A percentile compares a stretch with the other conserved stretches of the same genome.
These are phyloP conservation scores for Triplophysa tibetana DNA, from an alignment of 2,113 vertebrate species.

Conservation along the genomic window DNA sequence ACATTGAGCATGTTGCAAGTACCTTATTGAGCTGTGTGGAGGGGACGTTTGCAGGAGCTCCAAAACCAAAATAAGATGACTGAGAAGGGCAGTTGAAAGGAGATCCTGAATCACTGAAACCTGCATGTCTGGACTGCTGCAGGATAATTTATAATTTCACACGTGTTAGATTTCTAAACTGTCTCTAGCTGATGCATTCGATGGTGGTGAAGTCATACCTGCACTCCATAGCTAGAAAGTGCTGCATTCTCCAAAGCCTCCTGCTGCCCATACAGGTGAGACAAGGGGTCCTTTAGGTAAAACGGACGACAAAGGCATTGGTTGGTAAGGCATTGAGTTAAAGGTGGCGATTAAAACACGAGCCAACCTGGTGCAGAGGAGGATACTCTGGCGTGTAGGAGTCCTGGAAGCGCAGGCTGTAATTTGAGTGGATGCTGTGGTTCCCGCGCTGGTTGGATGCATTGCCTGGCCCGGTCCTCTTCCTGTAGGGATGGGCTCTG, in stretches of 20 bases:
- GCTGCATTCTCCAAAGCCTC: conserved; percentile 68
- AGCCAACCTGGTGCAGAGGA: conserved; percentile 65
- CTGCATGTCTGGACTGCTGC: conserved; percentile 54
- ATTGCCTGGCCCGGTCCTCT: conserved; percentile 72
- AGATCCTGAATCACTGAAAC: conserved; percentile 72
- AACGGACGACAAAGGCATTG: not conserved
- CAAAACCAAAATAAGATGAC: conserved; percentile 81
- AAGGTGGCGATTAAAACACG: not conserved
- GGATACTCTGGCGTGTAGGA: conserved; percentile 73
- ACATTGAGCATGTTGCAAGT: not conserved
- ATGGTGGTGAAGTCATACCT: conserved; percentile 65
- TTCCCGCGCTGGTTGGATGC: conserved; percentile 68
- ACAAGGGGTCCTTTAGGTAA: conserved; percentile 74
- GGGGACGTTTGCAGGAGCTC: conserved; percentile 66
- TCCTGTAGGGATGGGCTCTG: conserved; percentile 78
- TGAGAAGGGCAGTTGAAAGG: conserved; percentile 73
- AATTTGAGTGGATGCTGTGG: conserved; percentile 65
- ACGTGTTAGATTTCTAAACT: not conserved
- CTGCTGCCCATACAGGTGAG: conserved; percentile 76
- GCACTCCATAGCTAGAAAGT: conserved; percentile 73
- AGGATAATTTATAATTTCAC: not conserved
- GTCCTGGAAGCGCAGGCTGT: conserved; percentile 75
- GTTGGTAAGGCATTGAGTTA: not conserved
- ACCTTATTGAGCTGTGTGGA: conserved; percentile 84
- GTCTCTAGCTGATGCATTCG: not conserved